Percentiles rank a stretch among this genome's conserved stretches.
Conservation (phyloP, 2,888 invertebrate species). For the Catotricha subobsoleta region DNA sequence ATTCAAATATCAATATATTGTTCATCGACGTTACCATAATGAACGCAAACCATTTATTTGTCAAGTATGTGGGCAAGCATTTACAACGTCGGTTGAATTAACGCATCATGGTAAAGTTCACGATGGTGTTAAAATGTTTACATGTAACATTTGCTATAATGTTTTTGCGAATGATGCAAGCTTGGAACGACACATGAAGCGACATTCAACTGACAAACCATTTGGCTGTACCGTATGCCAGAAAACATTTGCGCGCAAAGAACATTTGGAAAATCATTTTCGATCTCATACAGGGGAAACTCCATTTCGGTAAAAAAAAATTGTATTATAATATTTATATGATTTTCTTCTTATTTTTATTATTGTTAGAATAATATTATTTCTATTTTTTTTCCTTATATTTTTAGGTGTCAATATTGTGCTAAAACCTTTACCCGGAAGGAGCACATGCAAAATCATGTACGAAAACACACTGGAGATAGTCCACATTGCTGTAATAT, state of each 20-base stretch:
- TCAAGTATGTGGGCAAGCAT: conserved; percentile 69
- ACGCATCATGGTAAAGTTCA: conserved; percentile 72
- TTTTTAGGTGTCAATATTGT: conserved; percentile 43
- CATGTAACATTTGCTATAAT: conserved; percentile 53
- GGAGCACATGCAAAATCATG: conserved; percentile 74
- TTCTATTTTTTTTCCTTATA: conserved; percentile 5
- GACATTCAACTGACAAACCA: conserved; percentile 67
- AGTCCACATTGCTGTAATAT: conserved; percentile 72
- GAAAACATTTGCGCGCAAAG: conserved; percentile 72
- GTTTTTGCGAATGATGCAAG: conserved; percentile 54
- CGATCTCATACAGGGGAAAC: conserved; percentile 60
- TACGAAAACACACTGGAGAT: conserved; percentile 63
- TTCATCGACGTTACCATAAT: conserved; percentile 58
- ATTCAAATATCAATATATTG: conserved; percentile 67
- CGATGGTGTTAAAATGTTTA: conserved; percentile 58
- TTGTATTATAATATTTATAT: conserved; percentile 2
- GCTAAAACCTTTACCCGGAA: conserved; percentile 67
- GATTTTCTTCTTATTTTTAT: conserved; percentile 2
- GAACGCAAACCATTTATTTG: conserved; percentile 69
- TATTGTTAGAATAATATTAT: no score
- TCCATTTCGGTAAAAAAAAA: conserved; percentile 37
- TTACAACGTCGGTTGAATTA: conserved; percentile 59
- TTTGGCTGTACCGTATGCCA: conserved; percentile 72
- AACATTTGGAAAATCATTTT: conserved; percentile 66
- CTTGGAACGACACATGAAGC: conserved; percentile 59